Evolutionary conservation across 2,888 invertebrate genomes (phyloP), one percentile per base, ranked within the genome.

Genomic region (Drosophila pegasa): DNA sequence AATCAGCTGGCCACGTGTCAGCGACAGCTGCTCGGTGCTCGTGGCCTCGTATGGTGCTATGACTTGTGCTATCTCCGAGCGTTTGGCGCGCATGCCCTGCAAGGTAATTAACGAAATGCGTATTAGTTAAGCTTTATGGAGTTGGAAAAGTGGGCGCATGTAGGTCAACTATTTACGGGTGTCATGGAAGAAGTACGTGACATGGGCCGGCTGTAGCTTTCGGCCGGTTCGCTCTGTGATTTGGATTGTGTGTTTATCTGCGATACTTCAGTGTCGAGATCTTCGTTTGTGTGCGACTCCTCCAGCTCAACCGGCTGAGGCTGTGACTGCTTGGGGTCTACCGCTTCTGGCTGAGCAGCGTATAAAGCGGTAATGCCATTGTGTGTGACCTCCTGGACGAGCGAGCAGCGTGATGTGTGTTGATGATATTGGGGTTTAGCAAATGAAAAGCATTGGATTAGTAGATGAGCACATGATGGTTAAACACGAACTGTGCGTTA

Each of bases 41-140:
- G 96, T 97, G 1, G 98, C 97, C 71, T 97, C 96, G 90, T 98
- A 99, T 6, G 96, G 96, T 0, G 98, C 98, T 63, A 99, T 96
- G 2, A 98, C 98, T 90, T 97, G 97, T 0, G 98, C 99, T 70
- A 99, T 97, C 93, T 99, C 98, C 52, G 96, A 95, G 92, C 97
- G 97, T 90, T 95, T 95, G 74, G 95, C 93, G 52, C 95, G 94
- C 80, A 94, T 92, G 72, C 94, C 94, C 94, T 94, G 87, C 35
- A 82, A 82, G 22, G 16, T 9, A 56, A 48, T 22, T 10, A 18
- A 52, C 9, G 8, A 43, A 18, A 38, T 47, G 22, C 22, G 43
- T 18, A 52, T 56, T 62, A 71, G 52, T 48, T 29, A 20, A 7
- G 43, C 51, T 16, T 37, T 58, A 47, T 40, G 35, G 33, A 20